Evolutionary conservation across 2,113 vertebrate species (phyloP), one percentile per base, ranked within the genome.

Genomic region (Scolopax mira): DNA sequence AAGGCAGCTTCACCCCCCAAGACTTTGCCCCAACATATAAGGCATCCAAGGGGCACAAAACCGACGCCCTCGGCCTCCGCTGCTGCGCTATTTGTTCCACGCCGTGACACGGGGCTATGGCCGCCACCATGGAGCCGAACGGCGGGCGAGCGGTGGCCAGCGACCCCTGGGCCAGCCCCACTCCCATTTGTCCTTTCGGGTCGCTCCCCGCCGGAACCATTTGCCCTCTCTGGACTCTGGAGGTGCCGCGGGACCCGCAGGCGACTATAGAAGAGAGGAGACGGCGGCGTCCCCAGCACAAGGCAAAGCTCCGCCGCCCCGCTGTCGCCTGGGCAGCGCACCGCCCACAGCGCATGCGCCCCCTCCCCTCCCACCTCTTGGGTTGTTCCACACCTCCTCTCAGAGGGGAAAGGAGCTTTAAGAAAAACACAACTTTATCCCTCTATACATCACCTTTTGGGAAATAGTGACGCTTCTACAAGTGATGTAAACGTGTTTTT

Each of bases 401-500:
- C n/a, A 17, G 28, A 35, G 58, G 41, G 61, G 51, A 57, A 19
- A 14, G 3, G 2, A 1, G 2, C 5, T 5, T 58, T n/a, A 7
- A 35, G 31, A 49, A 7, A 18, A 21, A 2, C 3, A 12, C 11
- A 9, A 16, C 2, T 24, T 39, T n/a, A 0, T 30, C 5, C 8
- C 7, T 8, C 5, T 5, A 13, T 25, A 0, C 2, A 0, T 7
- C 14, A 3, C 0, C 3, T 39, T 55, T 51, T 11, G 11, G 2
- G 13, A 23, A 11, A 11, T 0, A 3, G 0, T 3, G 1, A 3
- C 1, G 0, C 3, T 12, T 14, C 5, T 1, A 2, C 1, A 1
- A 16, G 4, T 9, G 2, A 2, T 0, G 0, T 1, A 7, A 27
- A 1, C 0, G 0, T 0, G 0, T 0, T 3, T 3, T 16, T 42